These are phyloP conservation scores for Remorina albescens DNA, from an alignment of 2,797 vertebrate species.

Conservation along the genomic window DNA sequence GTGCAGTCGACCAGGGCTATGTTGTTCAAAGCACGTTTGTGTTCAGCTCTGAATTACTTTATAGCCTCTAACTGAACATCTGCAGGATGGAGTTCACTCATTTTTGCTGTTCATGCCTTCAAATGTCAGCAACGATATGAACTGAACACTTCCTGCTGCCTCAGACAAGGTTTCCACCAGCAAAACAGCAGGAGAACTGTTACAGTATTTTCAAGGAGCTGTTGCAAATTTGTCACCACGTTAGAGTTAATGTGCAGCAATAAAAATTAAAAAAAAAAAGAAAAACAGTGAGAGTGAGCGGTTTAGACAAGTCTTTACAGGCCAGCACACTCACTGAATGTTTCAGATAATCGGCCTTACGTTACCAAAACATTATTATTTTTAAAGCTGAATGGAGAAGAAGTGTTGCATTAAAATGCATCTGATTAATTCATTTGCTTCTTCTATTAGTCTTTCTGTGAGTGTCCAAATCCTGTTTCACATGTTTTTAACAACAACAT, in stretches of 20 bases:
- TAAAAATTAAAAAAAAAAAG: too few relatives aligned
- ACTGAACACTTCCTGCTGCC: neutral
- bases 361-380: too few relatives aligned
- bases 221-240: neutral
- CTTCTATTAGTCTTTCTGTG: too few relatives aligned
- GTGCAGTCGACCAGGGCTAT: neutral
- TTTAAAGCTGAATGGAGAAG: neutral
- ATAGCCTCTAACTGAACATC: neutral
- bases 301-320: too few relatives aligned
- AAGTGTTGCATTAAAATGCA: neutral
- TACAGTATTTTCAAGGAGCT: neutral
- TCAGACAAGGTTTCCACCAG: neutral
- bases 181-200: neutral
- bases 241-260: neutral
- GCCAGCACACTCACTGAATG: too few relatives aligned
- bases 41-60: neutral
- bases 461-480: neutral
- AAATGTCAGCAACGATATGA: neutral
- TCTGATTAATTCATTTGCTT: neutral
- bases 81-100: too few relatives aligned
- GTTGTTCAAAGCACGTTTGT: neutral
- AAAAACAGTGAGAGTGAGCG: too few relatives aligned
- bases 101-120: neutral
- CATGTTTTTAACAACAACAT: neutral
- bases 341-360: too few relatives aligned